Percentiles rank a stretch among this genome's conserved stretches.
Conservation (phyloP, 2,888 invertebrate genomes). For the Tetheella fluctuosa region DNA sequence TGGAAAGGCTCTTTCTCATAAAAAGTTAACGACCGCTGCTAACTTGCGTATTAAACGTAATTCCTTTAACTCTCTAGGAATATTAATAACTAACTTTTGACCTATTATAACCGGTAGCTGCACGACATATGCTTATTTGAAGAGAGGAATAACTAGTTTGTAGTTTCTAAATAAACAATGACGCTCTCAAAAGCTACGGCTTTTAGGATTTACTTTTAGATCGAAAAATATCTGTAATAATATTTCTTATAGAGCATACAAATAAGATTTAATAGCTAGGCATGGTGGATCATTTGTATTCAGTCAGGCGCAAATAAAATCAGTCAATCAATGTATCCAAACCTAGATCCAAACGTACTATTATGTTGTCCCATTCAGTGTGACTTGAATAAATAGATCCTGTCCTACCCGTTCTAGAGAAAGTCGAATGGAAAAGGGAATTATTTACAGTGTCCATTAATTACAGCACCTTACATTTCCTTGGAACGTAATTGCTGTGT, state of each 20-base stretch:
- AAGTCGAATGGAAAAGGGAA: slow-evolving; percentile 18
- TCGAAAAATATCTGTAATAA: too few relatives aligned
- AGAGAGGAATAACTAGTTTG: too few relatives aligned
- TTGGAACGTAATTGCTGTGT: not conserved
- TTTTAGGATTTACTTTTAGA: too few relatives aligned
- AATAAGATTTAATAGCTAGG: too few relatives aligned
- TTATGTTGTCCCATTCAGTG: slow-evolving; percentile 14
- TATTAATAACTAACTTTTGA: not conserved
- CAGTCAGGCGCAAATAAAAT: not conserved
- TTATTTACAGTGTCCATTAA: not conserved
- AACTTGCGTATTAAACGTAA: not conserved
- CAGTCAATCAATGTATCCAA: slow-evolving; percentile 12
- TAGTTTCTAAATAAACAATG: too few relatives aligned
- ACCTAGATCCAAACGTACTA: slow-evolving; percentile 16
- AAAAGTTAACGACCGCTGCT: not conserved
- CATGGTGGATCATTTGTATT: too few relatives aligned
- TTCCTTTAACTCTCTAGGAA: not conserved
- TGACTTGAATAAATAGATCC: slow-evolving; percentile 18
- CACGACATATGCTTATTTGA: not conserved
- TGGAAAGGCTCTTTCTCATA: not conserved
- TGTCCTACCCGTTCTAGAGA: slow-evolving; percentile 18
- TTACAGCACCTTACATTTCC: not conserved
- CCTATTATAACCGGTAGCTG: not conserved
- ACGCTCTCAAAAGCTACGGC: too few relatives aligned
- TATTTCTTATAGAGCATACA: too few relatives aligned